A percentile compares a stretch with the other conserved stretches of the same genome.
Conservation (phyloP, 2,797 vertebrate species). For the Ctenosaura bakeri region DNA sequence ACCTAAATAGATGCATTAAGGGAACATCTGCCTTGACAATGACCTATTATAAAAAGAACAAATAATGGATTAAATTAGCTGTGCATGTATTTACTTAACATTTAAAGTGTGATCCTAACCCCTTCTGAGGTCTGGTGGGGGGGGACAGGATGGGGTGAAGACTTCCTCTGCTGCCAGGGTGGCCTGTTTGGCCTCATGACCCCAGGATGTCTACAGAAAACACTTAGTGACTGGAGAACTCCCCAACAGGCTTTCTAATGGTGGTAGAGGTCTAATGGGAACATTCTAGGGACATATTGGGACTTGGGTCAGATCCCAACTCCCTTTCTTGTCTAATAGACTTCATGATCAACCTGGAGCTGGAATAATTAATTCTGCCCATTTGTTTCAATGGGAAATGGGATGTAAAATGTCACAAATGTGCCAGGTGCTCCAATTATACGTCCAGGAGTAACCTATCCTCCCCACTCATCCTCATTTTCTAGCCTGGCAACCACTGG, state of each 20-base stretch:
- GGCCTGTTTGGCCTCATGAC: background rate
- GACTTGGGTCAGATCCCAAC: background rate
- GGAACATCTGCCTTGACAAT: slow-evolving; percentile 25
- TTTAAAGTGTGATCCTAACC: background rate
- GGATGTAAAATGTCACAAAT: too few species aligned
- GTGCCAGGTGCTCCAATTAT: too few species aligned
- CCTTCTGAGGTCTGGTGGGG: too few species aligned
- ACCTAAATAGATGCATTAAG: rapidly evolving
- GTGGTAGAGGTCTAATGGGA: background rate
- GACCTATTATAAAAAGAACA: background rate
- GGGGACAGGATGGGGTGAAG: background rate
- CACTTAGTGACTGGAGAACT: background rate
- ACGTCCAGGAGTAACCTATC: too few species aligned
- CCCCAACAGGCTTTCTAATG: background rate
- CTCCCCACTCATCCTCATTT: too few species aligned
- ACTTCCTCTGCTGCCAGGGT: background rate
- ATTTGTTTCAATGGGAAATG: too few species aligned
- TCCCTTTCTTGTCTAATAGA: background rate
- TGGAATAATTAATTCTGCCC: background rate
- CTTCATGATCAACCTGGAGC: background rate
- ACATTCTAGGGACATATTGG: background rate
- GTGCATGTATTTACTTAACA: background rate
- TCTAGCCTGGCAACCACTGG: too few species aligned
- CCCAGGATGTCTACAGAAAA: background rate
- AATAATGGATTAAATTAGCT: slow-evolving; percentile 31